phyloP scores from a whole-genome alignment of 1,140 invertebrate species.

The Brachionus plicatilis region DNA sequence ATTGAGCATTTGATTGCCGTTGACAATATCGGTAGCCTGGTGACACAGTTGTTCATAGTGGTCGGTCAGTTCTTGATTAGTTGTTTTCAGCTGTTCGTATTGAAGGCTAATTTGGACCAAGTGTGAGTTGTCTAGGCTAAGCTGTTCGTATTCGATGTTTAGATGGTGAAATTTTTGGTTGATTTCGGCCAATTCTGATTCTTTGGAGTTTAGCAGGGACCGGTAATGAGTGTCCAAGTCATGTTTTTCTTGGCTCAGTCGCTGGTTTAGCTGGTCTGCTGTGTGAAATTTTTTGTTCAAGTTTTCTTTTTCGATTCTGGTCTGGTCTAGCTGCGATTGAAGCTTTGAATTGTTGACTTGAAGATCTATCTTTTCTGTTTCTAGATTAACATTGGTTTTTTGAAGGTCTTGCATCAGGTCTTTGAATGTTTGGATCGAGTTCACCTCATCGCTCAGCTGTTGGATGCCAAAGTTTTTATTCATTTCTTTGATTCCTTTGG shows the following conservation, averaged over 20 bases:
- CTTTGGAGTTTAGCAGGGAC: not conserved
- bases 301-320: constrained; percentile 33
- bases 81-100: constrained; percentile 7
- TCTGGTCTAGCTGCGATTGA: not conserved
- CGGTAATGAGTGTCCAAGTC: not conserved
- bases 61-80: not conserved
- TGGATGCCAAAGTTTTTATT: constrained; percentile 40
- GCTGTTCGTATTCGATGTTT: not conserved
- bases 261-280: not conserved
- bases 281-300: constrained; percentile 34
- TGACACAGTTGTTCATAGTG: constrained; percentile 29
- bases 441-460: constrained; percentile 9
- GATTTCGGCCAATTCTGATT: not conserved
- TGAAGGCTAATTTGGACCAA: constrained; percentile 24
- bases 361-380: constrained; percentile 35
- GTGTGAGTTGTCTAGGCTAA: not conserved
- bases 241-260: not conserved
- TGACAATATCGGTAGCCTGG: constrained; percentile 19
- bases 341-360: not conserved
- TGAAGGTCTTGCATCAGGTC: constrained; percentile 36
- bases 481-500: constrained; percentile 32
- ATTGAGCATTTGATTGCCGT: constrained; percentile 36
- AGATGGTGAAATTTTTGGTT: not conserved
- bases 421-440: constrained; percentile 34
- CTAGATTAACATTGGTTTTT: constrained; percentile 32